Evolutionary conservation across 1,140 invertebrate species (phyloP), one percentile per base, ranked within the genome.

Genomic region (Drosophila jambulina): DNA sequence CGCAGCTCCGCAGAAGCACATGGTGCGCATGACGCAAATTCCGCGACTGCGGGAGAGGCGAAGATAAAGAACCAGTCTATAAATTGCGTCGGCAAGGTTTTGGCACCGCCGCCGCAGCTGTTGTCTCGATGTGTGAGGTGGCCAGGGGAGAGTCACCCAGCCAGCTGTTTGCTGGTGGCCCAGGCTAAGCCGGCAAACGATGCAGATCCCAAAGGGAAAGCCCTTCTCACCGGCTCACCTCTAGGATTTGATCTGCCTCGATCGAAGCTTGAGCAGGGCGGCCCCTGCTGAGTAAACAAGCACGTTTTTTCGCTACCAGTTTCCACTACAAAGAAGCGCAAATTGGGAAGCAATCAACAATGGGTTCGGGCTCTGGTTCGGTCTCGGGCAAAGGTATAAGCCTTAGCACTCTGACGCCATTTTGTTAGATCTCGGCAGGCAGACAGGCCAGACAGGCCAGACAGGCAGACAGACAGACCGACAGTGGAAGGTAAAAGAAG

Each of bases 21-120:
- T 92, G 91, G 91, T 92, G 91, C 91, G 86, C 87, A 92, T 92
- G 91, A 86, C 86, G 68, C 63, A 83, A 69, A 63, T 49, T 62
- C 71, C 23, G 27, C 12, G 45, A 29, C 10, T 38, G 80, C 42
- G 53, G 36, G 25, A 51, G n/a, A 60, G 43, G 54, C 21, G 13
- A 48, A 68, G 32, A 63, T 51, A 64, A 63, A 76, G 74, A 76
- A 76, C 74, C 46, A 76, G 74, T 76, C 61, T 76, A 77, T 77
- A 58, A 76, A 77, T 76, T 76, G 43, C 36, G 54, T 72, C 23
- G 54, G 46, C 56, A 61, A 74, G 32, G 48, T 62, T 61, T 48
- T 32, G 38, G 67, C 42, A 19, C 8, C 21, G 21, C 23, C 15
- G 23, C 46, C 48, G 46, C 65, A 59, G 36, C 49, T 67, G 38